Evolutionary conservation across 1,140 invertebrate genomes (phyloP).

Genomic region (Achroia grisella): DNA sequence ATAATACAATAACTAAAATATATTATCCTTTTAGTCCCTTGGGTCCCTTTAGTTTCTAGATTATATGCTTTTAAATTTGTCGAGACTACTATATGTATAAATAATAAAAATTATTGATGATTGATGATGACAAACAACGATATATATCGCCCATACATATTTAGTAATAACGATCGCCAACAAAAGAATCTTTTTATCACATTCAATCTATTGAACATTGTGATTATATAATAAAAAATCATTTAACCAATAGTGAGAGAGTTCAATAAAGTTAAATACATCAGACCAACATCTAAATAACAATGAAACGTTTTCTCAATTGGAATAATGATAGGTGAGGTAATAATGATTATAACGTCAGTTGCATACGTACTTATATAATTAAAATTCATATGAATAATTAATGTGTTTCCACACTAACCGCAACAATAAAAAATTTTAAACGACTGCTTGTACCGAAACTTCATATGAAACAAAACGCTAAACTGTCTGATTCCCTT

Average conservation of each 20-base stretch:
- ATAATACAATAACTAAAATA: no score
- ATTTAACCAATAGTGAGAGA: slow-evolving; percentile 22
- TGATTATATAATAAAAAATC: slow-evolving; percentile 18
- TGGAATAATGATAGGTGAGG: slow-evolving; percentile 28
- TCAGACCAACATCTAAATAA: slow-evolving; percentile 25
- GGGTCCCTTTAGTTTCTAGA: no score
- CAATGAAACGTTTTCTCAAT: slow-evolving; percentile 28
- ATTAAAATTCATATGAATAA: slow-evolving; percentile 48
- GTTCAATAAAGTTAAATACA: slow-evolving; percentile 34
- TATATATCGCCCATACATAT: background rate
- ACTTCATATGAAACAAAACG: slow-evolving; percentile 33
- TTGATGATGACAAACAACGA: no score
- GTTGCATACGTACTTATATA: slow-evolving; percentile 25
- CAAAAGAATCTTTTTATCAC: slow-evolving; percentile 8
- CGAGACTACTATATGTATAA: no score
- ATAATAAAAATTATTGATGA: no score
- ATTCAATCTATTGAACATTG: slow-evolving; percentile 6
- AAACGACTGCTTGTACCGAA: slow-evolving; percentile 29
- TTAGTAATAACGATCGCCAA: slow-evolving; percentile 7
- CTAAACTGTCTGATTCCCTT: slow-evolving; percentile 36
- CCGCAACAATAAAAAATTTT: slow-evolving; percentile 24
- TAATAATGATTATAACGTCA: slow-evolving; percentile 34
- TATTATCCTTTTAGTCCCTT: no score
- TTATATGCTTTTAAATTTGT: no score
- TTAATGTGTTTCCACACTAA: slow-evolving; percentile 16